Evolutionary conservation across 2,797 vertebrate genomes (phyloP).

Genomic region (Coccyzus lansbergi): DNA sequence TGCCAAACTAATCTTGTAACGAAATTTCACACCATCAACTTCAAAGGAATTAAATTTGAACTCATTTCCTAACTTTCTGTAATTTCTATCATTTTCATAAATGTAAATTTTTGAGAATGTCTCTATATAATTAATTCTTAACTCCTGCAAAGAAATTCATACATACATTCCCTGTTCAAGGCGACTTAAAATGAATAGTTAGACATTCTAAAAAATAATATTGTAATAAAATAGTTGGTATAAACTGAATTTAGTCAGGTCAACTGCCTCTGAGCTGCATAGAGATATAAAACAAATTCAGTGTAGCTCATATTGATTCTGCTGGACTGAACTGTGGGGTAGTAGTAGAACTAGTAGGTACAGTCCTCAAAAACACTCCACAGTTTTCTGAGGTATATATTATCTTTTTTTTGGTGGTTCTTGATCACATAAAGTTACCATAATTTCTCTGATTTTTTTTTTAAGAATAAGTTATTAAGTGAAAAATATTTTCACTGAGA

Average conservation of each 20-base stretch:
- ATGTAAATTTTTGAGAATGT: neutral
- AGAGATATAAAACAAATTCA: neutral
- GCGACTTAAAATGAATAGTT: neutral
- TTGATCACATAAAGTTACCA: neutral
- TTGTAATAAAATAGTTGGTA: neutral
- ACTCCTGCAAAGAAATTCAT: neutral
- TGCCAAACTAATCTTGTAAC: neutral
- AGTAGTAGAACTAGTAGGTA: neutral
- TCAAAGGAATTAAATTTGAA: neutral
- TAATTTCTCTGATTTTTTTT: neutral
- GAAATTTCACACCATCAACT: neutral
- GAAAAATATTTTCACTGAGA: neutral
- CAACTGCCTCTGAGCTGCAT: neutral
- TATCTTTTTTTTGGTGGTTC: neutral
- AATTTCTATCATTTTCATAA: neutral
- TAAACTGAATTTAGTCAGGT: neutral
- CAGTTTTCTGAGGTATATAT: neutral
- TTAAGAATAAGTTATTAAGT: neutral
- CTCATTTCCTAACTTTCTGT: neutral
- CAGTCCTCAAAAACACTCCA: neutral
- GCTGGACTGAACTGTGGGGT: neutral
- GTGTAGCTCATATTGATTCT: neutral
- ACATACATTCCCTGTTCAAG: neutral
- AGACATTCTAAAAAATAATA: neutral
- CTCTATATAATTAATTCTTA: neutral